Percentiles rank a stretch among this genome's conserved stretches.
Evolutionary conservation across 2,888 invertebrate species (phyloP).

Genomic region (Tillus elongatus): DNA sequence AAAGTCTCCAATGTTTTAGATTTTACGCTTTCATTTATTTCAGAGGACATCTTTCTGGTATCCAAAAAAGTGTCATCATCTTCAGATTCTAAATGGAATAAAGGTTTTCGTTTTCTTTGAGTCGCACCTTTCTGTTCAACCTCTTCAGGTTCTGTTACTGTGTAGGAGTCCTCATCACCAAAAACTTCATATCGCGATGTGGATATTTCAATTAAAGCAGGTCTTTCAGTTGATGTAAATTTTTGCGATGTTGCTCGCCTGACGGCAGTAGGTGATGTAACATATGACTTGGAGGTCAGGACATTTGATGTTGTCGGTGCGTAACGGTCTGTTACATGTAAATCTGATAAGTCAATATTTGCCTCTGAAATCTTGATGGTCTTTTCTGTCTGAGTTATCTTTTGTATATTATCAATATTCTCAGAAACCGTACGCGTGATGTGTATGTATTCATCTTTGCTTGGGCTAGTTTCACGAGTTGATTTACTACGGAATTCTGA

Average conservation of each 20-base stretch:
- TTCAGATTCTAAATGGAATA: slow-evolving; percentile 44
- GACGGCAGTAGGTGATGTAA: slow-evolving; percentile 38
- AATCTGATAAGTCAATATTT: slow-evolving; percentile 29
- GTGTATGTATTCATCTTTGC: slow-evolving; percentile 6
- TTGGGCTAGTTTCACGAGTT: not conserved
- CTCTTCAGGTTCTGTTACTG: slow-evolving; percentile 26
- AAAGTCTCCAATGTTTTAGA: slow-evolving; percentile 34
- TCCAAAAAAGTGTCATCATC: slow-evolving; percentile 32
- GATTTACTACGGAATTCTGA: no score
- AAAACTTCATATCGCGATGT: slow-evolving; percentile 29
- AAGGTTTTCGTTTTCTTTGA: slow-evolving; percentile 31
- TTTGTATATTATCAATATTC: slow-evolving; percentile 16
- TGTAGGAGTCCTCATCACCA: slow-evolving; percentile 30
- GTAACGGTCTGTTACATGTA: slow-evolving; percentile 20
- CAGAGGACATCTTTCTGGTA: slow-evolving; percentile 15
- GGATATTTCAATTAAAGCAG: slow-evolving; percentile 36
- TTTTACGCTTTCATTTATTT: slow-evolving; percentile 28
- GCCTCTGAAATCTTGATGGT: slow-evolving; percentile 30
- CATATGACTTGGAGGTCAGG: no score
- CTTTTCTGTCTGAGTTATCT: slow-evolving; percentile 14
- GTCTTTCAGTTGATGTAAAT: slow-evolving; percentile 33
- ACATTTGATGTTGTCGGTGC: no score
- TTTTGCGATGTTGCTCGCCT: slow-evolving; percentile 36
- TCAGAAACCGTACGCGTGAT: slow-evolving; percentile 27
- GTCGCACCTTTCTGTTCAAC: not conserved